A percentile compares a stretch with the other conserved stretches of the same genome.
Conservation (phyloP, 2,113 vertebrate genomes). For the Coreoperca whiteheadi region DNA sequence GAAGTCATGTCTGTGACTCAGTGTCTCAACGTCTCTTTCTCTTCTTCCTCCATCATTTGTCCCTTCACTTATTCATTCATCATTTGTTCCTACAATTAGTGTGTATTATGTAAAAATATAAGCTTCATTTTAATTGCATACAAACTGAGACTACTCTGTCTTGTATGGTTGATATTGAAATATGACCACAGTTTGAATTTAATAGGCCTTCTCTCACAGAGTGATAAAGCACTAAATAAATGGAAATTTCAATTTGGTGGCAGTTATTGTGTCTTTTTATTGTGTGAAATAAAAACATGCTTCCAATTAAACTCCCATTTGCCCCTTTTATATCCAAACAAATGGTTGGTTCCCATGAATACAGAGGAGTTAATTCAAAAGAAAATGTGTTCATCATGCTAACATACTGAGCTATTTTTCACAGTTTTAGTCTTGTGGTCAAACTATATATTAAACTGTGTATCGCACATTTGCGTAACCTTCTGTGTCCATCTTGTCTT, state of each 20-base stretch:
- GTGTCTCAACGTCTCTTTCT: constrained; percentile 53
- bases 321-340: constrained; percentile 50
- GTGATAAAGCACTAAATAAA: constrained; percentile 66
- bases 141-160: constrained; percentile 1
- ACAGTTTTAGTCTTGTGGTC: neutral
- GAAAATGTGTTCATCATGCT: neutral
- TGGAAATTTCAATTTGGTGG: constrained; percentile 73
- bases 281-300: constrained; percentile 70
- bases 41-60: constrained; percentile 24
- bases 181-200: constrained; percentile 48
- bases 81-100: constrained; percentile 55
- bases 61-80: constrained; percentile 30
- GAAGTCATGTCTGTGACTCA: constrained; percentile 74
- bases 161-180: constrained; percentile 31
- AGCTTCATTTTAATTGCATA: constrained; percentile 1
- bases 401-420: neutral
- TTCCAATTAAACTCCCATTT: constrained; percentile 65
- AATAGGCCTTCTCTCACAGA: constrained; percentile 43
- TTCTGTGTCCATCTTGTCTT: constrained; percentile 44
- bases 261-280: constrained; percentile 79
- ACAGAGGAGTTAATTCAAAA: constrained; percentile 36
- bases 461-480: constrained; percentile 17
- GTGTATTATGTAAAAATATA: constrained; percentile 32
- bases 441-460: neutral
- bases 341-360: constrained; percentile 65